These are phyloP conservation scores for Drosophila carrolli DNA, from an alignment of 1,140 invertebrate species.

Conservation along the genomic window DNA sequence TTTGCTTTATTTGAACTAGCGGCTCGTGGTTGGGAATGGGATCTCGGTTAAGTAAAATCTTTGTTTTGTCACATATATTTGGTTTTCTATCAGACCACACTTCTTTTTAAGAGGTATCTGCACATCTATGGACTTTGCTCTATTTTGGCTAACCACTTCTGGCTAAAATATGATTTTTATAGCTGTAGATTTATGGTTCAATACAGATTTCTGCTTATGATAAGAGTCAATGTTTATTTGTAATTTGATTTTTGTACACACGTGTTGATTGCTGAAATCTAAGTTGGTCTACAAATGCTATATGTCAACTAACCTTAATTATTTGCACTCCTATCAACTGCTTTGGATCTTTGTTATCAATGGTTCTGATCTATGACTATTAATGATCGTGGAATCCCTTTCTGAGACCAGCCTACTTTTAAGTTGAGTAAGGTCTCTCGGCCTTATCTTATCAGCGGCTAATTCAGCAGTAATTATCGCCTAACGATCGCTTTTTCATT, in stretches of 20 bases:
- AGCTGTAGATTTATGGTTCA: no score
- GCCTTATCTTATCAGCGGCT: conserved; percentile 46
- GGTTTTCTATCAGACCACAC: background rate
- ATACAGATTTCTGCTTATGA: no score
- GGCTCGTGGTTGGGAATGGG: background rate
- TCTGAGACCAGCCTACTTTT: conserved; percentile 7
- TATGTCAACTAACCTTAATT: no score
- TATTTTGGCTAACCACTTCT: background rate
- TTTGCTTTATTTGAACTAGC: conserved; percentile 23
- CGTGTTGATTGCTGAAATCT: no score
- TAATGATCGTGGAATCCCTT: background rate
- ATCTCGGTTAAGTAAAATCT: background rate
- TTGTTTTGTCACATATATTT: background rate
- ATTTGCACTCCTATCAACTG: no score
- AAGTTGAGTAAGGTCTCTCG: conserved; percentile 30
- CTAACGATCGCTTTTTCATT: conserved; percentile 39
- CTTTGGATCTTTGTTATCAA: no score
- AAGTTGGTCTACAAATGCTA: no score
- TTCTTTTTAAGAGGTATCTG: background rate
- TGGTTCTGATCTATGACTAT: background rate
- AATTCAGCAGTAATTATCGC: conserved; percentile 45
- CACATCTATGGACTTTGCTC: no score
- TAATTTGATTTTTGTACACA: no score
- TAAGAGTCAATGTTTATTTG: no score
- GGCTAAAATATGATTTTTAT: no score